Evolutionary conservation across 2,113 vertebrate species (phyloP).

Genomic region (Hypomesus transpacificus): DNA sequence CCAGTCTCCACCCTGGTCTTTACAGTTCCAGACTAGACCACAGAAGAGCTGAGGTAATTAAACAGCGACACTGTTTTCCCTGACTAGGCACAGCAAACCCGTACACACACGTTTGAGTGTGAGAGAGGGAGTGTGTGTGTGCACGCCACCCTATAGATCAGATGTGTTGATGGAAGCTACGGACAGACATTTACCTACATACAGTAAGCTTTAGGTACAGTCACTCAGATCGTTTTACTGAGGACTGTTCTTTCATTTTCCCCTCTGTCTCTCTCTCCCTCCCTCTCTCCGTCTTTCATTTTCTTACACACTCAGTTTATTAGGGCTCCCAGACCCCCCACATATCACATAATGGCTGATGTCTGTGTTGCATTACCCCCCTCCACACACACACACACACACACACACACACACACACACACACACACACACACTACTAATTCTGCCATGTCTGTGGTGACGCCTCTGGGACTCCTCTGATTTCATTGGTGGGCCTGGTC

Average conservation of each 20-base stretch:
- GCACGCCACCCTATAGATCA: not conserved
- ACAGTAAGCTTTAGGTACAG: no score
- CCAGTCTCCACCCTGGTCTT: slow-evolving; percentile 6
- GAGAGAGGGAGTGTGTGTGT: not conserved
- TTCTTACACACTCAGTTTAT: not conserved
- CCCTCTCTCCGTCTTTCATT: not conserved
- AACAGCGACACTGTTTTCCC: not conserved
- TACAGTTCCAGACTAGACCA: not conserved
- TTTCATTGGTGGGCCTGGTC: no score
- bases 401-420: no score
- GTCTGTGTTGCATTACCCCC: not conserved
- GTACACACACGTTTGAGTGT: not conserved
- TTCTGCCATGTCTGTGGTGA: no score
- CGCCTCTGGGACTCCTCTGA: no score
- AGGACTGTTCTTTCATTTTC: not conserved
- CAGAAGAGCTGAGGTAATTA: not conserved
- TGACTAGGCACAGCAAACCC: not conserved
- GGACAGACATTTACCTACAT: no score
- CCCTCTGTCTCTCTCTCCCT: slow-evolving; percentile 25
- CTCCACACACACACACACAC: not conserved
- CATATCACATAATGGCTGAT: not conserved
- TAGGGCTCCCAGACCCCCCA: not conserved
- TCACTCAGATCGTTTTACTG: no score
- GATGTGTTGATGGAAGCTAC: no score
- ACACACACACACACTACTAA: no score